Evolutionary conservation across 1,140 invertebrate species (phyloP).

Genomic region (Drosophila albomicans): DNA sequence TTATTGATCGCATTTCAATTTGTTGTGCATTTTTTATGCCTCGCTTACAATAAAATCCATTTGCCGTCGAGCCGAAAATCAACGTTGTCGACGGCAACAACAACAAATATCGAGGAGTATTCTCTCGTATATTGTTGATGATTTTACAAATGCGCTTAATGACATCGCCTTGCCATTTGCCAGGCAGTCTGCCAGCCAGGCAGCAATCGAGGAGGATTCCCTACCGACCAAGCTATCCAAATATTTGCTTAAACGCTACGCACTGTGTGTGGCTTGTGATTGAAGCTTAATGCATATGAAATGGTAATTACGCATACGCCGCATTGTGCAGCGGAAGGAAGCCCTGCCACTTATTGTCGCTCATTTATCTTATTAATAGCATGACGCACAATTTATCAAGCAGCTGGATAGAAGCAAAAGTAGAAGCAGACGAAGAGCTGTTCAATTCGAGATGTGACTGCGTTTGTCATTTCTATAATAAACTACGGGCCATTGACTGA

Average conservation of each 20-base stretch:
- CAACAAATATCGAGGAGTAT: constrained; percentile 33
- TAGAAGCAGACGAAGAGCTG: neutral
- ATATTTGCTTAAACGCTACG: constrained; percentile 51
- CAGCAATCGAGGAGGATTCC: neutral
- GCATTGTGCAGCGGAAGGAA: constrained; percentile 70
- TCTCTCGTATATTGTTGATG: constrained; percentile 66
- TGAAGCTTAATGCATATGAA: constrained; percentile 79
- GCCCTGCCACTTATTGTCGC: constrained; percentile 72
- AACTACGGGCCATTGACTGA: constrained; percentile 58
- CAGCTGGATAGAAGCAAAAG: constrained; percentile 35
- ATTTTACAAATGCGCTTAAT: constrained; percentile 83
- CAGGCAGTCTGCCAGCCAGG: constrained; percentile 13
- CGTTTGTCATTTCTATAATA: constrained; percentile 79
- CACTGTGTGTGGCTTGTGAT: constrained; percentile 47
- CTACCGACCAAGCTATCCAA: constrained; percentile 25
- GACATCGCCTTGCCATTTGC: constrained; percentile 63
- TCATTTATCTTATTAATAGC: constrained; percentile 81
- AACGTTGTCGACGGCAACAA: neutral
- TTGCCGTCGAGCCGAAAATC: constrained; percentile 42
- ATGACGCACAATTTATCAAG: constrained; percentile 66
- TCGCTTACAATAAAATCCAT: constrained; percentile 65
- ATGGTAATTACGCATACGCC: constrained; percentile 81
- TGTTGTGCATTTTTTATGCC: constrained; percentile 76
- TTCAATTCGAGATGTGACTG: constrained; percentile 49
- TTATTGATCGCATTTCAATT: constrained; percentile 82